A percentile compares a stretch with the other conserved stretches of the same genome.
Conservation (phyloP, 30 jellyfish, hydroid and myxozoan species). For the Aurelia sp. region DNA sequence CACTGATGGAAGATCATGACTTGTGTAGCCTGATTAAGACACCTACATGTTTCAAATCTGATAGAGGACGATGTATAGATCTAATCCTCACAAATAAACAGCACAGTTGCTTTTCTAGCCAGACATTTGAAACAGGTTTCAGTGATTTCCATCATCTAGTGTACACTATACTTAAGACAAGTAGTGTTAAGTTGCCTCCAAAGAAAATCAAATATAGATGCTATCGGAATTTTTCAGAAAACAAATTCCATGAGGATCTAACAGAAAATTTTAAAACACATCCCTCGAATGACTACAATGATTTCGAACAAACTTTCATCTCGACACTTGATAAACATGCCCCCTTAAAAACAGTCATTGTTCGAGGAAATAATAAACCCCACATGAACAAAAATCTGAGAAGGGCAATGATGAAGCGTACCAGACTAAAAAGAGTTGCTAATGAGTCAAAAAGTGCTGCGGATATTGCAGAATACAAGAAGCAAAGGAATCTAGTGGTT, state of each 20-base stretch:
- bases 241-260: constrained; percentile 30
- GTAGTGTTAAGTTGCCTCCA: no score
- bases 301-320: not conserved
- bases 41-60: constrained; percentile 13
- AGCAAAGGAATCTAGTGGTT: not conserved
- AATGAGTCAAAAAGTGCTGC: not conserved
- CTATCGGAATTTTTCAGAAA: constrained; percentile 16
- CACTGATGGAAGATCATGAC: not conserved
- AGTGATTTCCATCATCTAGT: not conserved
- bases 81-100: constrained; percentile 18
- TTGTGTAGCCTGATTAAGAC: constrained; percentile 2
- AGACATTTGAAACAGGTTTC: constrained; percentile 11
- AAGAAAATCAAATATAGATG: not conserved
- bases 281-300: not conserved
- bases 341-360: not conserved
- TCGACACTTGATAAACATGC: not conserved
- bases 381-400: constrained; percentile 5
- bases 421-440: constrained; percentile 3
- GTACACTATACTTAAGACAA: not conserved
- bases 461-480: not conserved
- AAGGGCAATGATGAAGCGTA: constrained; percentile 1
- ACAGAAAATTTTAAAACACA: constrained; percentile 2
- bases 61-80: constrained; percentile 1
- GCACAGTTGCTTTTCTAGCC: constrained; percentile 23
- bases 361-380: constrained; percentile 19